phyloP scores from a whole-genome alignment of 2,113 vertebrate species.

The Corynorhinus townsendii region DNA sequence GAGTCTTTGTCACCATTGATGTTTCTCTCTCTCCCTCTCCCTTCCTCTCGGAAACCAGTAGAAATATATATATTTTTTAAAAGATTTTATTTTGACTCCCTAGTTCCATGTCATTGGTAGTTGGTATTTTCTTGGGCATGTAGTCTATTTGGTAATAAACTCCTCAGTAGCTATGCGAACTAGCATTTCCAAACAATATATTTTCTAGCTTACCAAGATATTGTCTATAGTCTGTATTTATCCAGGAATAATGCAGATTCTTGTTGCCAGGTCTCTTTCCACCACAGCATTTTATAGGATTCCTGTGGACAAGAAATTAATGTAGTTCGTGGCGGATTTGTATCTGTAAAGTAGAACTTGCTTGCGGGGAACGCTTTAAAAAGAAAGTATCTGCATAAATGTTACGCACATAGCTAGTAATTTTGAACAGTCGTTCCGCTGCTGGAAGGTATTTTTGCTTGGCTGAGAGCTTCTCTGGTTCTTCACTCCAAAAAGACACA shows the following conservation, averaged over 20 bases:
- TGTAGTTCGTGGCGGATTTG: constrained; percentile 69
- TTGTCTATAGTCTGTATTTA: constrained; percentile 55
- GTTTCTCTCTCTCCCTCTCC: no score
- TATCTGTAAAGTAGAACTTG: constrained; percentile 71
- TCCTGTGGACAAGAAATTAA: constrained; percentile 72
- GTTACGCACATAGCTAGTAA: constrained; percentile 74
- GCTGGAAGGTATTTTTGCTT: constrained; percentile 75
- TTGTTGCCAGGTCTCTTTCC: constrained; percentile 59
- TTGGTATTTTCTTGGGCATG: neutral
- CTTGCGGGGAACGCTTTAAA: constrained; percentile 64
- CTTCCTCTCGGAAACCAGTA: no score
- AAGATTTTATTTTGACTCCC: neutral
- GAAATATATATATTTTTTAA: no score
- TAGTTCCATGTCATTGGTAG: neutral
- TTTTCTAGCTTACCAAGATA: constrained; percentile 26
- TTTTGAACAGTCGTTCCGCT: constrained; percentile 72
- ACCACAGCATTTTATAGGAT: constrained; percentile 70
- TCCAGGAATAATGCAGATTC: constrained; percentile 69
- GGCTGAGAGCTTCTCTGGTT: constrained; percentile 70
- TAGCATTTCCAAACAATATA: constrained; percentile 53
- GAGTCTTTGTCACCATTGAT: no score
- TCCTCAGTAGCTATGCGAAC: neutral
- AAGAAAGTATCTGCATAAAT: constrained; percentile 75
- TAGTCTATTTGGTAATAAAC: neutral
- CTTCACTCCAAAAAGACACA: neutral